phyloP scores from a whole-genome alignment of 2,888 invertebrate species.

The Iselma pallidipennis region DNA sequence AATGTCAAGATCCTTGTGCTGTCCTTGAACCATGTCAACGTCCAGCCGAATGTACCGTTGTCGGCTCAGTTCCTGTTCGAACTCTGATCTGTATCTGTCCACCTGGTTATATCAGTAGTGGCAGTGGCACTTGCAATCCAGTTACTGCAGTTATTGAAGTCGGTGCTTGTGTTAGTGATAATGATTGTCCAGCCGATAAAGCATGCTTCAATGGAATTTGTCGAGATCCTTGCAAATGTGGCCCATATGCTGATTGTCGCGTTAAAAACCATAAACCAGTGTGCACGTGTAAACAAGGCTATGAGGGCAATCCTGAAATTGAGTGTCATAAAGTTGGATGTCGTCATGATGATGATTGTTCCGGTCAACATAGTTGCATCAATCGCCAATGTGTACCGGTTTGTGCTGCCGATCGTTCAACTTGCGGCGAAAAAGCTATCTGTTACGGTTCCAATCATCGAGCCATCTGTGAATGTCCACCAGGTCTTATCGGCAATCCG shows the following conservation, averaged over 20 bases:
- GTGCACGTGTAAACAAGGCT: constrained; percentile 83
- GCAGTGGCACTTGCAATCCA: constrained; percentile 78
- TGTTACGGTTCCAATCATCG: constrained; percentile 82
- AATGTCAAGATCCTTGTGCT: constrained; percentile 82
- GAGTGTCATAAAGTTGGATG: constrained; percentile 79
- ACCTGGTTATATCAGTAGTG: constrained; percentile 83
- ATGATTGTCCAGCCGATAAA: constrained; percentile 76
- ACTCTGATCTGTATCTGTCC: constrained; percentile 91
- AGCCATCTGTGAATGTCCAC: constrained; percentile 81
- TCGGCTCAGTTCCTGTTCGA: constrained; percentile 79
- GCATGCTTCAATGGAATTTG: constrained; percentile 82
- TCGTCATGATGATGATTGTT: constrained; percentile 75
- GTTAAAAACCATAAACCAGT: constrained; percentile 85
- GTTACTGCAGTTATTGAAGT: constrained; percentile 64
- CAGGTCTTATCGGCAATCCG: constrained; percentile 82
- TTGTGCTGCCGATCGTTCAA: constrained; percentile 69
- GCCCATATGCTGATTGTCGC: constrained; percentile 81
- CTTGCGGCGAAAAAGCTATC: constrained; percentile 77
- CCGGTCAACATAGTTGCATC: constrained; percentile 80
- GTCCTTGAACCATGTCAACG: constrained; percentile 77
- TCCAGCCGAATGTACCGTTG: constrained; percentile 80
- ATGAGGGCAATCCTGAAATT: constrained; percentile 81
- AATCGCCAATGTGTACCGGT: constrained; percentile 82
- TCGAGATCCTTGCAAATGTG: constrained; percentile 83
- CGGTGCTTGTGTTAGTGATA: constrained; percentile 74